These are phyloP conservation scores for Caenorhabditis sp. DNA, from an alignment of 2,888 invertebrate genomes.

Conservation along the genomic window DNA sequence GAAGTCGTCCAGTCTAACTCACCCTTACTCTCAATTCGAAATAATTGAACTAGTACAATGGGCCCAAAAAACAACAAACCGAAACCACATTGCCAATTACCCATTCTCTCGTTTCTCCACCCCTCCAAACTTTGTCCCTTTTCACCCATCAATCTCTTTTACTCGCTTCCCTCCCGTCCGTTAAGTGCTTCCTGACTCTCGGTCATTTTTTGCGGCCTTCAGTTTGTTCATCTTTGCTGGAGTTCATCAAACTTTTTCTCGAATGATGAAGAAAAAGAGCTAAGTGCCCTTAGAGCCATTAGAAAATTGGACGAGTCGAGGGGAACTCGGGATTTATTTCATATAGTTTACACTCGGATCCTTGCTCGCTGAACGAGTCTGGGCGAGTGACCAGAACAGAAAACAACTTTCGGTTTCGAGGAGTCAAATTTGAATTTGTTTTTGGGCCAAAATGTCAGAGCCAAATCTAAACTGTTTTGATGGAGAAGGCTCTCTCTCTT, in stretches of 20 bases:
- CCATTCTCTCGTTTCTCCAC: constrained; percentile 1
- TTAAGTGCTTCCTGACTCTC: constrained; percentile 52
- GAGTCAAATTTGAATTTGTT: not conserved
- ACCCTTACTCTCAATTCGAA: not conserved
- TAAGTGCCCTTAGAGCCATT: constrained; percentile 50
- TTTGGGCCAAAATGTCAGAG: too few relatives aligned
- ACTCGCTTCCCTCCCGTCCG: constrained; percentile 21
- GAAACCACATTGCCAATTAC: constrained; percentile 7
- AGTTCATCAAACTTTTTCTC: constrained; percentile 28
- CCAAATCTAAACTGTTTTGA: too few relatives aligned
- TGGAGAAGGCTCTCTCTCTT: too few relatives aligned
- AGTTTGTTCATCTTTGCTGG: not conserved
- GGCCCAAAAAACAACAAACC: not conserved
- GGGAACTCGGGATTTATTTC: constrained; percentile 27
- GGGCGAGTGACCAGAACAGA: constrained; percentile 38
- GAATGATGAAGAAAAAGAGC: constrained; percentile 20
- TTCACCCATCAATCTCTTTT: constrained; percentile 49
- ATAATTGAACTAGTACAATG: not conserved
- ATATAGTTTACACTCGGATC: constrained; percentile 50
- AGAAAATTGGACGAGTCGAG: constrained; percentile 14
- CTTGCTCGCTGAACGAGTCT: not conserved
- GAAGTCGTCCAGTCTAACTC: too few relatives aligned
- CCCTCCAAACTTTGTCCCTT: constrained; percentile 29
- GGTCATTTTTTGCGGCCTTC: constrained; percentile 29
- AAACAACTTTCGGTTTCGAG: constrained; percentile 17